Percentiles rank a stretch among this genome's conserved stretches.
phyloP scores from a whole-genome alignment of 2,113 vertebrate species.

The Plectropomus leopardus region DNA sequence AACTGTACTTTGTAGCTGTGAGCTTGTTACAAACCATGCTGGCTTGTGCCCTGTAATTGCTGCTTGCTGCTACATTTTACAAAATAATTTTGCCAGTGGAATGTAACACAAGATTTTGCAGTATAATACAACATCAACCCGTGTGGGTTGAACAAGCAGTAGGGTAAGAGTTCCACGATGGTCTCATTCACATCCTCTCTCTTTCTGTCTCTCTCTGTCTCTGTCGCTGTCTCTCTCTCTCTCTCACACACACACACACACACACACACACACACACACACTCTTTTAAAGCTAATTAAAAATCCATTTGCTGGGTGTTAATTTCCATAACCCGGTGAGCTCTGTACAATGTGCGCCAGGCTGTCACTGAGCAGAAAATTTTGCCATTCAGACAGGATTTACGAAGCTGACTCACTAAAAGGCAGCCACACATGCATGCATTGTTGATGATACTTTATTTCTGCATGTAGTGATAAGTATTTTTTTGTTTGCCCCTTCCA shows the following conservation, averaged over 20 bases:
- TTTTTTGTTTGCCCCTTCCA: not conserved
- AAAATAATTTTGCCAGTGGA: too few species aligned
- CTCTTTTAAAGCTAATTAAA: constrained; percentile 10
- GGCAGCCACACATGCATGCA: not conserved
- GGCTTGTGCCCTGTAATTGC: too few species aligned
- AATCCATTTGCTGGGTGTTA: constrained; percentile 35
- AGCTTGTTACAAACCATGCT: too few species aligned
- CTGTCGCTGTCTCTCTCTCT: not conserved
- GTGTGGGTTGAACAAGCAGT: too few species aligned
- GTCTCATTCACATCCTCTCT: not conserved
- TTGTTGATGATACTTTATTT: constrained; percentile 3
- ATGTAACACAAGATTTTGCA: too few species aligned
- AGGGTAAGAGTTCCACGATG: too few species aligned
- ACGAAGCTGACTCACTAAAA: constrained; percentile 21
- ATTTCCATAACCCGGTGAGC: constrained; percentile 30
- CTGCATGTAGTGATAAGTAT: not conserved
- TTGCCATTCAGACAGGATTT: constrained; percentile 30
- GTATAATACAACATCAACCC: too few species aligned
- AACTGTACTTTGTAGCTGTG: too few species aligned
- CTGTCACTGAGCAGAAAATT: not conserved
- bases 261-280: not conserved
- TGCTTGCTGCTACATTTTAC: too few species aligned
- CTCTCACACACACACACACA: not conserved
- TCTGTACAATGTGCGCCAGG: constrained; percentile 24
- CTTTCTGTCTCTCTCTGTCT: not conserved